Conservation (phyloP, 2,113 vertebrate genomes). For the Regulus satrapa region DNA sequence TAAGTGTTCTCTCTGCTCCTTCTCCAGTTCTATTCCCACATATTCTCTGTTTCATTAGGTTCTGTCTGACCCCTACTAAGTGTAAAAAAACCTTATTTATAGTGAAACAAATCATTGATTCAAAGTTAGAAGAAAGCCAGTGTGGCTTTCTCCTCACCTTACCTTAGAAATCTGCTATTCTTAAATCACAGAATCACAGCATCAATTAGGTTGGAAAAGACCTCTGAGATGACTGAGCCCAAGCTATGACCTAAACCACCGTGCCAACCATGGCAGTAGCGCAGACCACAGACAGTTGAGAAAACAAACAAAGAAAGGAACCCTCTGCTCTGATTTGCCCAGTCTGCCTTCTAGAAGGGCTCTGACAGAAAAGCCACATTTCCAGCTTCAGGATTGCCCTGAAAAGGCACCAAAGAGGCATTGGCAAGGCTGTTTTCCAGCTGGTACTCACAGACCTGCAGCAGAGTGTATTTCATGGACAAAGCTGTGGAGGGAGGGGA, state of each 20-base stretch:
- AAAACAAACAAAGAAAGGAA: not conserved
- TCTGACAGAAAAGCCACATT: not conserved
- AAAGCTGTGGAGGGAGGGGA: not conserved
- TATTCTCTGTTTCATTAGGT: not conserved
- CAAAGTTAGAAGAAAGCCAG: not conserved
- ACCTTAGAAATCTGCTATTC: not conserved
- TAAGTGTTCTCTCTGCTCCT: not conserved
- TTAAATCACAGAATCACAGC: not conserved
- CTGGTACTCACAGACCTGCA: not conserved
- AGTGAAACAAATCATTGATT: not conserved
- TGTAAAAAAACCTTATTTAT: not conserved
- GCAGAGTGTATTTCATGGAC: not conserved
- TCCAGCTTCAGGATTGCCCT: not conserved
- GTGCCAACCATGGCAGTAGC: not conserved
- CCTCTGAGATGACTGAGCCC: not conserved
- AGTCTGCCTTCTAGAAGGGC: not conserved
- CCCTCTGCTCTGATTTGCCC: not conserved
- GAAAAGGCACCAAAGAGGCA: not conserved
- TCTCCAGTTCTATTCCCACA: not conserved
- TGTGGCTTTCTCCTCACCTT: not conserved
- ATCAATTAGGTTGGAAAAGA: not conserved
- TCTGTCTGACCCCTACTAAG: not conserved
- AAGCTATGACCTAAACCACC: not conserved
- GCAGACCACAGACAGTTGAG: not conserved
- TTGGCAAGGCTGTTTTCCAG: not conserved